phyloP scores from a whole-genome alignment of 2,797 vertebrate genomes.

The Sylvia borin region DNA sequence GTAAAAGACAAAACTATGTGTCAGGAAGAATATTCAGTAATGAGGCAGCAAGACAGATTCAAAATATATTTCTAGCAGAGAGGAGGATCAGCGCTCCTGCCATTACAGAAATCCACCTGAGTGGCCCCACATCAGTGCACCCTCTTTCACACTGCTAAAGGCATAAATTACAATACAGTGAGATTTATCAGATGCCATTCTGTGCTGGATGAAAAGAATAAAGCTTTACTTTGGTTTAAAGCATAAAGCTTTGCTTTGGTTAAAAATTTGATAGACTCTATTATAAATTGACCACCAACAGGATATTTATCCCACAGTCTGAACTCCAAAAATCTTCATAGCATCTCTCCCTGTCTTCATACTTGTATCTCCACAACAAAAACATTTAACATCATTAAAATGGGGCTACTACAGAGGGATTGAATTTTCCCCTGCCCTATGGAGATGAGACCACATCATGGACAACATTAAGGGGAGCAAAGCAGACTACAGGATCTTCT shows the following conservation, averaged over 20 bases:
- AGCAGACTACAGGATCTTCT: background rate
- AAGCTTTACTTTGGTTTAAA: background rate
- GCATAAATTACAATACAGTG: background rate
- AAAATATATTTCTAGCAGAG: background rate
- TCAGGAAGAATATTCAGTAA: slow-evolving; percentile 10
- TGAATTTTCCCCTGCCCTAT: background rate
- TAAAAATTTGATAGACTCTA: background rate
- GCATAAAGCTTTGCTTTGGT: background rate
- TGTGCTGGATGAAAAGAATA: background rate
- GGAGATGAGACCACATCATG: fast-evolving
- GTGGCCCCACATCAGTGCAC: background rate
- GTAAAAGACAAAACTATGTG: slow-evolving; percentile 10
- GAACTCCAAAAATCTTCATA: background rate
- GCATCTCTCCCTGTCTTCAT: background rate
- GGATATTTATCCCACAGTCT: background rate
- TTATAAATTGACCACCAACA: background rate
- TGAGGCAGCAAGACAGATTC: background rate
- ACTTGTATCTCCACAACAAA: background rate
- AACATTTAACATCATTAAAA: background rate
- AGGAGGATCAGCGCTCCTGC: background rate
- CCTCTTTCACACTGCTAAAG: background rate
- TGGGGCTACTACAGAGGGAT: background rate
- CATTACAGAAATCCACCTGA: background rate
- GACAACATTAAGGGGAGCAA: background rate
- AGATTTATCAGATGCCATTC: background rate